Evolutionary conservation across 2,888 invertebrate genomes (phyloP).

Genomic region (Falcaria lacertinaria): DNA sequence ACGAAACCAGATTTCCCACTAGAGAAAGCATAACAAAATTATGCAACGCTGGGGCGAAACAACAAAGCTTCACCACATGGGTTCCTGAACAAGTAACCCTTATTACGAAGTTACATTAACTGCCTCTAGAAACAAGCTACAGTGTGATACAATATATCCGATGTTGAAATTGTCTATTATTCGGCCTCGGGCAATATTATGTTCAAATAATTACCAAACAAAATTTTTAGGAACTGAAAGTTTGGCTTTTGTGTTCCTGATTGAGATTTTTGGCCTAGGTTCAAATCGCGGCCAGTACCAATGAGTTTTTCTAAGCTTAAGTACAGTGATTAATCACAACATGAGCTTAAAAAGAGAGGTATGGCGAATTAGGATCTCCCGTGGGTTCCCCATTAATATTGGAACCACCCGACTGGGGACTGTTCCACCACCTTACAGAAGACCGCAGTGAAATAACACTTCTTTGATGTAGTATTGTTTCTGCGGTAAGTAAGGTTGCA

Average conservation of each 20-base stretch:
- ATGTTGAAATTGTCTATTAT: conserved; percentile 55
- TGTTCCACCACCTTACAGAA: too few species aligned
- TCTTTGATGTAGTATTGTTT: too few species aligned
- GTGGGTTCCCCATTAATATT: too few species aligned
- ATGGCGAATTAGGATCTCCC: too few species aligned
- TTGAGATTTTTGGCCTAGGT: too few species aligned
- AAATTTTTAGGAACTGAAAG: conserved; percentile 1
- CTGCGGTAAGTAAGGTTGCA: too few species aligned
- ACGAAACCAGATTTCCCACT: conserved; percentile 49
- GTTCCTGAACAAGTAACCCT: conserved; percentile 44
- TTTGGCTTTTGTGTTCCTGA: not conserved
- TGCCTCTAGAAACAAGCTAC: conserved; percentile 32
- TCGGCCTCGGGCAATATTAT: conserved; percentile 36
- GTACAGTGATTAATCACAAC: too few species aligned
- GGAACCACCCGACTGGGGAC: too few species aligned
- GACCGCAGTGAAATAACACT: too few species aligned
- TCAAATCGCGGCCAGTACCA: too few species aligned
- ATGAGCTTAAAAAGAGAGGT: too few species aligned
- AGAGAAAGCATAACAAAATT: conserved; percentile 62
- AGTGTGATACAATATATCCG: conserved; percentile 31
- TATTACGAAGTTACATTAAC: conserved; percentile 68
- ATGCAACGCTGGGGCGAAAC: conserved; percentile 47
- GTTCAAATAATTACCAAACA: conserved; percentile 21
- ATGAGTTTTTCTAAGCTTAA: too few species aligned
- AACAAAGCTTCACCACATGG: conserved; percentile 38